Evolutionary conservation across 37 sponge, comb jelly and placozoan species (phyloP), one percentile per base, ranked within the genome.

Genomic region (Spongia lamella): DNA sequence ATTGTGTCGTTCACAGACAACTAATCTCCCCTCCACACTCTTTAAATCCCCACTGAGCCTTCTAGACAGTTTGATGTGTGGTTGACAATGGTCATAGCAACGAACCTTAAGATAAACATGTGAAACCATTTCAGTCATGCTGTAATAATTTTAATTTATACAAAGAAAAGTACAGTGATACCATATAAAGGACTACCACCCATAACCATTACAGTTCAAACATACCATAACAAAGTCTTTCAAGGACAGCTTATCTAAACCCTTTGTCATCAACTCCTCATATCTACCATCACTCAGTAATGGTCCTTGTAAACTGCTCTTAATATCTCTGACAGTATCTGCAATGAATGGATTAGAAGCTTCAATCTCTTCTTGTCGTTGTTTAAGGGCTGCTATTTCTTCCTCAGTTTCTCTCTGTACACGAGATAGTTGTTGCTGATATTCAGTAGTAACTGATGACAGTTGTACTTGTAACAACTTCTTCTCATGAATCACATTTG

Each of bases 401-500:
- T 55, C 35, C 52, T 36, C 64, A 40, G 73, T 43, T 33, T 30
- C 61, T 56, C 63, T 50, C 35, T 61, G 70, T 17, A 68, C 0
- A 38, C 50, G 72, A 55, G 47, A 47, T 29, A 80, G 22, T 56
- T 90, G 88, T 21, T 77, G 63, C 53, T 81, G 72, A 51, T 81
- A 60, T 26, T 61, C 72, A 40, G 54, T 47, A 25, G 73, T 61
- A 33, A 79, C 61, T 17, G 89, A 77, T 49, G 70, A 53, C 20
- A 91, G 72, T 0, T 87, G 66, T 19, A 77, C 33, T 16, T 38
- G 50, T 16, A 79, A 61, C 60, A 93, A 51, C 54, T 81, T 79
- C 53, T 82, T 84, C 61, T 85, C 87, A 53, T 89, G 92, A 15
- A 20, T 17, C 0, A 66, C 60, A 50, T 93, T 84, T 13, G 78